Base-by-base conservation (phyloP, 2,797 vertebrate genomes). In the Rallus crepitans region DNA sequence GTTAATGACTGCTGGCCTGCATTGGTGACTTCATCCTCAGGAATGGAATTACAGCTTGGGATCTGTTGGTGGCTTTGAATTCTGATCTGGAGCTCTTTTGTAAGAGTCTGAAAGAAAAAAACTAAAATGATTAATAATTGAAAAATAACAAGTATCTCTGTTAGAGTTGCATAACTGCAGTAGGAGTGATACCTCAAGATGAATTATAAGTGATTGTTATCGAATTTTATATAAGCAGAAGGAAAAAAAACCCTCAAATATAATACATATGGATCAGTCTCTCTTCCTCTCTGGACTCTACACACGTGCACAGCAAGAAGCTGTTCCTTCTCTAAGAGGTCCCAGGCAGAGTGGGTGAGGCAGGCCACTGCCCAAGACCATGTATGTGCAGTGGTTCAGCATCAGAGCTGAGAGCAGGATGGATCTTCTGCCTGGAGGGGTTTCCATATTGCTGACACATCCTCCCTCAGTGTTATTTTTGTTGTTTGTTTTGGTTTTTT, bases 321-420 rank as follows among this genome's bases (percentile, higher is more conserved):
- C 39, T 30, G 17, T 42, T 50, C 0, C 0, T 65, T 40, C 27
- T 11, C 0, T 37, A 11, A 6, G 48, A 75, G 24, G 24, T 64
- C n/a, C 61, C 60, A 39, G 61, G 15, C 50, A 39, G 45, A 19
- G 53, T 11, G 25, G 16, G 0, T 60, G 3, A 50, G 40, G 28
- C 61, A 75, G 23, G 12, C 3, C 13, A 18, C 40, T 24, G 52
- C 12, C 40, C 37, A 59, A 24, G 27, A 27, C 12, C 31, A 1
- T 11, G 24, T n/a, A 6, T 9, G 8, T 50, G 53, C 25, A 79
- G 45, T 7, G n/a, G 27, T 11, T 87, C 28, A 16, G 61, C 53
- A 27, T 27, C 75, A 64, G 47, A 77, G 28, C 1, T 53, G 52
- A 65, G 75, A 70, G 24, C 2, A 33, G 70, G 40, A 13, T 0